Evolutionary conservation across 2,888 invertebrate species (phyloP), one percentile per base, ranked within the genome.

Genomic region (Leucoptera coffeella): DNA sequence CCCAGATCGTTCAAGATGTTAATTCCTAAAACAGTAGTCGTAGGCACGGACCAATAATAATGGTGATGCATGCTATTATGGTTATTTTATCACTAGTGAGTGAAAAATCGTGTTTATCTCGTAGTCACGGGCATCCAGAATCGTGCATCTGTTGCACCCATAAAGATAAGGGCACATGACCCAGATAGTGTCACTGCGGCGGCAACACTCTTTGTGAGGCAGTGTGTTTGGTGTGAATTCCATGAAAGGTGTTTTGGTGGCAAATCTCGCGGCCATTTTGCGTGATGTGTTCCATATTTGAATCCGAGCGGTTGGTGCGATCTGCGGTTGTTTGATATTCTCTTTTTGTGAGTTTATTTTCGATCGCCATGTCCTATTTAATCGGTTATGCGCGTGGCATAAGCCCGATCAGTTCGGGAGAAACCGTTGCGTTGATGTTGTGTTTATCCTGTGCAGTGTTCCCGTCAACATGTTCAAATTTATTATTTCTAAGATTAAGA

Each of bases 71-170:
- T n/a, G n/a, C n/a, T n/a, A 17, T 25, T 25, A 12, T 5, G 11
- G 10, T 22, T 13, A 51, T 48, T 54, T 42, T 51, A 61, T 64
- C 58, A 64, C 47, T 56, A 54, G 61, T 57, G 62, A 59, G 60
- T 62, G 57, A 64, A 65, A 64, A 65, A 62, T 64, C 65, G 64
- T 60, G 62, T 61, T 64, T 67, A 67, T 67, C 64, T 64, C 47
- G 55, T 56, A 61, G 58, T 56, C 56, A 53, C 47, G 45, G 48
- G 43, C 44, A 41, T 40, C 46, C n/a, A n/a, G 45, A 51, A 55
- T 21, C 54, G 14, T 8, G 14, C 67, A 65, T 67, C 62, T 65
- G 67, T 64, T 67, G 69, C 67, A 65, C 64, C 54, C 67, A 58
- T 60, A 60, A 56, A 64, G 67, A 69, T 69, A 69, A 69, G 54